Percentiles rank a stretch among this genome's conserved stretches.
These are phyloP conservation scores for Agrilus cyanescens DNA, from an alignment of 2,888 invertebrate genomes.

Conservation along the genomic window DNA sequence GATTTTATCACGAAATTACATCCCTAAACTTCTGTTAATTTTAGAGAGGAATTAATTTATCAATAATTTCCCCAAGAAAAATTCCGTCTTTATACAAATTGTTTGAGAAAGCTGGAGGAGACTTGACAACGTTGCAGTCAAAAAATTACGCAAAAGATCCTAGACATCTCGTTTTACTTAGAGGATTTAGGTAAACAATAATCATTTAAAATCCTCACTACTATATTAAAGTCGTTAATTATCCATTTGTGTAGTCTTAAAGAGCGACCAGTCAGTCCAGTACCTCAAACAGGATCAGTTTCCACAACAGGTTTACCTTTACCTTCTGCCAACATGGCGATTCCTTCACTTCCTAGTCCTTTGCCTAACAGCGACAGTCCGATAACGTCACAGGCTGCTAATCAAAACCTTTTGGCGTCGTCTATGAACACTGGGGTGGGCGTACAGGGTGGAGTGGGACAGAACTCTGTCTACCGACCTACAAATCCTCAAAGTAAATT, in stretches of 20 bases:
- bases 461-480: conserved; percentile 34
- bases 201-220: conserved; percentile 6
- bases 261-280: conserved; percentile 56
- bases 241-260: conserved; percentile 38
- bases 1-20: too few relatives aligned
- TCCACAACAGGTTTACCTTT: conserved; percentile 30
- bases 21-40: conserved; percentile 22
- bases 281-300: conserved; percentile 31
- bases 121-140: conserved; percentile 61
- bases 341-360: conserved; percentile 41
- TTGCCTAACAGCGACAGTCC: conserved; percentile 44
- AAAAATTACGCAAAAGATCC: conserved; percentile 89
- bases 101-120: conserved; percentile 85
- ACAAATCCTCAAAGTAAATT: conserved; percentile 24
- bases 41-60: conserved; percentile 70
- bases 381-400: conserved; percentile 34
- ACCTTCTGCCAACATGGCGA: conserved; percentile 26
- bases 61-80: conserved; percentile 80
- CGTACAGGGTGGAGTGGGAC: conserved; percentile 27
- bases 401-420: conserved; percentile 30
- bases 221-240: conserved; percentile 5
- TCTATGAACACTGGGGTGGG: conserved; percentile 23
- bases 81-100: conserved; percentile 75
- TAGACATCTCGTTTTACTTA: conserved; percentile 65
- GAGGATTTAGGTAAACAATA: conserved; percentile 49